Percentiles rank a stretch among this genome's conserved stretches.
These are phyloP conservation scores for Pyrochroa serraticornis DNA, from an alignment of 2,888 invertebrate genomes.

Conservation along the genomic window DNA sequence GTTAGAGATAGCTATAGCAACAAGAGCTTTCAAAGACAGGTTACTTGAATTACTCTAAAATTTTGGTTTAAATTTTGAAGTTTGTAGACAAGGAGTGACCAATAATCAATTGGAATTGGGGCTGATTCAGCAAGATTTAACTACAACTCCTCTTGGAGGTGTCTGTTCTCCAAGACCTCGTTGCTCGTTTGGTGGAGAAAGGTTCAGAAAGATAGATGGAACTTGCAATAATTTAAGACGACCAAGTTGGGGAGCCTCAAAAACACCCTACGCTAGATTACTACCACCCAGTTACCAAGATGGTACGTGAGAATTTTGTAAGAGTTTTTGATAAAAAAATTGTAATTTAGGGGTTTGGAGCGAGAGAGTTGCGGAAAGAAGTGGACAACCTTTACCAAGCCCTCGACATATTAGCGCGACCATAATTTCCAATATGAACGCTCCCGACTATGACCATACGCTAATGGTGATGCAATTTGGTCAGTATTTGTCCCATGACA, in stretches of 20 bases:
- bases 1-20: slow-evolving; percentile 61
- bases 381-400: slow-evolving; percentile 66
- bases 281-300: slow-evolving; percentile 72
- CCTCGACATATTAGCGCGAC: slow-evolving; percentile 71
- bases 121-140: slow-evolving; percentile 56
- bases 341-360: slow-evolving; percentile 64
- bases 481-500: slow-evolving; percentile 79
- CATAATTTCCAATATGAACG: slow-evolving; percentile 65
- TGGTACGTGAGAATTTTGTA: slow-evolving; percentile 54
- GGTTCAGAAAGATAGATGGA: slow-evolving; percentile 77
- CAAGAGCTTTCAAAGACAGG: slow-evolving; percentile 60
- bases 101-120: slow-evolving; percentile 58
- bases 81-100: slow-evolving; percentile 56
- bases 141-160: slow-evolving; percentile 55
- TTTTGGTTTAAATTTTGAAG: slow-evolving; percentile 3
- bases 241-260: slow-evolving; percentile 74
- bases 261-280: slow-evolving; percentile 69
- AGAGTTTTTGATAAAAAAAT: not conserved
- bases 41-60: slow-evolving; percentile 26
- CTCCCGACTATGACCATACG: slow-evolving; percentile 67
- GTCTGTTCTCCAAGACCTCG: slow-evolving; percentile 53
- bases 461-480: slow-evolving; percentile 80
- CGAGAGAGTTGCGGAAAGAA: slow-evolving; percentile 61
- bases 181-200: slow-evolving; percentile 58
- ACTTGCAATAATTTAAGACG: slow-evolving; percentile 79